These are phyloP conservation scores for Eucera pruinosa DNA, from an alignment of 2,888 invertebrate species.

Conservation along the genomic window DNA sequence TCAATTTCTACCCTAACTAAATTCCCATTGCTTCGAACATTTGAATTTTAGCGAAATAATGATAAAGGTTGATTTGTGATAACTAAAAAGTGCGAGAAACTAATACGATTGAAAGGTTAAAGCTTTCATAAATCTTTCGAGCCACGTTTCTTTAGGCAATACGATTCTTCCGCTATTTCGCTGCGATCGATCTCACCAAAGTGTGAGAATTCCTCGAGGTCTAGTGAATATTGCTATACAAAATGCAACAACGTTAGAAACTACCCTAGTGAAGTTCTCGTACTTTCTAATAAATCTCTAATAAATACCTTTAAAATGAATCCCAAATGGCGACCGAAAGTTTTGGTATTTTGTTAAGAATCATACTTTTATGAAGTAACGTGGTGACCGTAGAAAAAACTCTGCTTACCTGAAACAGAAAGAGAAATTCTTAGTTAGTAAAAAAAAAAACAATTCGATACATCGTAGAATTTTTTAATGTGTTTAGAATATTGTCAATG, in stretches of 20 bases:
- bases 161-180: constrained; percentile 58
- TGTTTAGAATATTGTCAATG: no score
- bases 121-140: constrained; percentile 70
- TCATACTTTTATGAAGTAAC: neutral
- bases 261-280: constrained; percentile 24
- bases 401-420: constrained; percentile 75
- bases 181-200: constrained; percentile 54
- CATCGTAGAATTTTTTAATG: no score
- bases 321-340: constrained; percentile 37
- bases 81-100: constrained; percentile 1
- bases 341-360: constrained; percentile 17
- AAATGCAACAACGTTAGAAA: constrained; percentile 16
- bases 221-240: constrained; percentile 23
- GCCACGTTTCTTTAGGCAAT: constrained; percentile 66
- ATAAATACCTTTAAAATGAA: constrained; percentile 48
- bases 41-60: no score
- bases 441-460: neutral
- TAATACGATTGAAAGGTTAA: constrained; percentile 69
- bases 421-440: neutral
- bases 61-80: neutral
- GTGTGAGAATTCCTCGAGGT: constrained; percentile 69
- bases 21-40: no score
- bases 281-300: constrained; percentile 20
- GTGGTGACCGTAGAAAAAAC: no score
- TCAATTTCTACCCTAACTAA: no score